These are phyloP conservation scores for Lottia gigantea DNA, from an alignment of 2,888 invertebrate genomes.

Conservation along the genomic window DNA sequence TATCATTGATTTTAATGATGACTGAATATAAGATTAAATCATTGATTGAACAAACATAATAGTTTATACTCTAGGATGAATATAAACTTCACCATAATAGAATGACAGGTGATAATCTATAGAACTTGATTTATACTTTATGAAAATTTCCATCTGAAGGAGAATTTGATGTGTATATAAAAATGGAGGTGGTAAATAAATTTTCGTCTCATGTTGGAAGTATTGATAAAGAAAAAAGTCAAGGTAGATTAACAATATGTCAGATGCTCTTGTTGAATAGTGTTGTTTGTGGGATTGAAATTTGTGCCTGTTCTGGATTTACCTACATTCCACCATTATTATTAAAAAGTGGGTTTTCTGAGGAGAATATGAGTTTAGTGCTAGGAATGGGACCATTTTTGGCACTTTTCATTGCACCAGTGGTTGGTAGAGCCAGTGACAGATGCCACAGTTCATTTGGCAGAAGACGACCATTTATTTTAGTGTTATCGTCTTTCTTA, in stretches of 20 bases:
- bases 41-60: no score
- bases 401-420: constrained; percentile 67
- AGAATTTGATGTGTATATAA: no score
- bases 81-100: no score
- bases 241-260: constrained; percentile 35
- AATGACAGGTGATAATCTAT: no score
- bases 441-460: constrained; percentile 65
- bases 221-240: constrained; percentile 11
- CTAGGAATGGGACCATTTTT: constrained; percentile 69
- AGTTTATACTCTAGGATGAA: no score
- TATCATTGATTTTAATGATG: no score
- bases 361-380: constrained; percentile 68
- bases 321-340: constrained; percentile 71
- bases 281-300: constrained; percentile 70
- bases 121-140: no score
- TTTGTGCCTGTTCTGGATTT: constrained; percentile 70
- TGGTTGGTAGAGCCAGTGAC: constrained; percentile 69
- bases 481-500: constrained; percentile 64
- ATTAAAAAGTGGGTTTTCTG: constrained; percentile 69
- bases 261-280: constrained; percentile 67
- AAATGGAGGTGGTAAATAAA: constrained; percentile 11
- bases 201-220: constrained; percentile 12
- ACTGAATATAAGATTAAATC: no score
- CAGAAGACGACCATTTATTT: constrained; percentile 69
- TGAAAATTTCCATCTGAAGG: no score